Percentiles rank a stretch among this genome's conserved stretches.
These are phyloP conservation scores for Halocynthia aurantium DNA, from an alignment of 23 tunicate species.

Conservation along the genomic window DNA sequence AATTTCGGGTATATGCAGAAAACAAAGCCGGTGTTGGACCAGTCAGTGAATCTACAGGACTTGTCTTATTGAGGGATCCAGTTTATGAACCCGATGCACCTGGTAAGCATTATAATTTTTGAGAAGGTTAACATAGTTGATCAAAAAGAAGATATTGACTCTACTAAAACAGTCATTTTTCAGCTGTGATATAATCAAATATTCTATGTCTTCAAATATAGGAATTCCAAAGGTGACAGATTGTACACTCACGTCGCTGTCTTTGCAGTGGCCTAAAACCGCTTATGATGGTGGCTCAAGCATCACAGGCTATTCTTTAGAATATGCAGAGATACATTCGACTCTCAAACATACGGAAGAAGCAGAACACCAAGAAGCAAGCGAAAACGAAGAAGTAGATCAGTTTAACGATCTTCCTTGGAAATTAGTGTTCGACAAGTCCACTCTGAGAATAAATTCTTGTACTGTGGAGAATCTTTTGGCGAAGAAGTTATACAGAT, in stretches of 20 bases:
- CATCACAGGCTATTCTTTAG: slow-evolving; percentile 65
- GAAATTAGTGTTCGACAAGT: slow-evolving; percentile 19
- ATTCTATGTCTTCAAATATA: not conserved
- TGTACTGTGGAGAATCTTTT: slow-evolving; percentile 24
- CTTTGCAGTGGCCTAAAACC: slow-evolving; percentile 77
- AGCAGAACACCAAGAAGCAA: slow-evolving; percentile 2
- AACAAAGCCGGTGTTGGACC: slow-evolving; percentile 82
- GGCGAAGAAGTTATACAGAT: slow-evolving; percentile 31
- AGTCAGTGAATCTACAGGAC: slow-evolving; percentile 61
- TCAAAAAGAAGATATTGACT: not conserved
- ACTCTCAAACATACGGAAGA: slow-evolving; percentile 6
- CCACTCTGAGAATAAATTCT: slow-evolving; percentile 15
- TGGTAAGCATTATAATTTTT: not conserved
- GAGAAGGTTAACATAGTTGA: not conserved
- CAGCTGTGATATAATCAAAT: too few species aligned
- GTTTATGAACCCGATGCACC: slow-evolving; percentile 77
- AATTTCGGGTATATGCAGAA: slow-evolving; percentile 88
- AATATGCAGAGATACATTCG: slow-evolving; percentile 30
- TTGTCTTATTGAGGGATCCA: slow-evolving; percentile 46
- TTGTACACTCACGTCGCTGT: slow-evolving; percentile 53
- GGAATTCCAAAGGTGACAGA: slow-evolving; percentile 54
- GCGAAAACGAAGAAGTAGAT: slow-evolving; percentile 16
- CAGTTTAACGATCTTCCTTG: slow-evolving; percentile 10
- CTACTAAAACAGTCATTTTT: not conserved
- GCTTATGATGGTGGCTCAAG: slow-evolving; percentile 87